Evolutionary conservation across 2,797 vertebrate genomes (phyloP).

Genomic region (Buphagus erythrorhynchus): DNA sequence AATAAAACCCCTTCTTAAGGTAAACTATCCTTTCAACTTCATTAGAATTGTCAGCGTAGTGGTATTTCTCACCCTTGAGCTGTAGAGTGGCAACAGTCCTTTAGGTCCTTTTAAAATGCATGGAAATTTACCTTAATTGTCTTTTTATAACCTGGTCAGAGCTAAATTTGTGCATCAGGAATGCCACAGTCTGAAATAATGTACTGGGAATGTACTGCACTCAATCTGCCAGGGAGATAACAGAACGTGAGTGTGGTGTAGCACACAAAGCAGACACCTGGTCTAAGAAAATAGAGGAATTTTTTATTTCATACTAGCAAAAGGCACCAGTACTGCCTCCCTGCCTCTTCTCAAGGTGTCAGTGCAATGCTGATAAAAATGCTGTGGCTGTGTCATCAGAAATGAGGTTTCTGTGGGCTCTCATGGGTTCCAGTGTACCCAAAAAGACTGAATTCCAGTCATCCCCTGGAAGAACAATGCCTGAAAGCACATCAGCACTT

Average conservation of each 20-base stretch:
- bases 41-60: neutral
- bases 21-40: neutral
- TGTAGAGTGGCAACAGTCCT: neutral
- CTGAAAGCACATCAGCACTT: neutral
- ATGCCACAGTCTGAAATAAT: neutral
- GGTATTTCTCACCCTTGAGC: neutral
- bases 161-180: neutral
- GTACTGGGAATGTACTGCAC: neutral
- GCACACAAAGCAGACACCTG: neutral
- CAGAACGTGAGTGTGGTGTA: no score
- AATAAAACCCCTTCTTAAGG: neutral
- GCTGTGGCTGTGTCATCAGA: neutral
- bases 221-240: neutral
- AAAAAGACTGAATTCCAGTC: neutral
- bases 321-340: neutral
- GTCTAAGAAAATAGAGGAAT: no score
- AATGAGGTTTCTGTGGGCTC: neutral
- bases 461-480: neutral
- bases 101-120: neutral
- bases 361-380: neutral
- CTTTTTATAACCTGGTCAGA: neutral
- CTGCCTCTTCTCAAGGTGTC: neutral
- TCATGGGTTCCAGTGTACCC: neutral
- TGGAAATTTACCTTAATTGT: neutral
- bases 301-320: no score